These are phyloP conservation scores for Drosophila rufa DNA, from an alignment of 1,140 invertebrate species.

Conservation along the genomic window DNA sequence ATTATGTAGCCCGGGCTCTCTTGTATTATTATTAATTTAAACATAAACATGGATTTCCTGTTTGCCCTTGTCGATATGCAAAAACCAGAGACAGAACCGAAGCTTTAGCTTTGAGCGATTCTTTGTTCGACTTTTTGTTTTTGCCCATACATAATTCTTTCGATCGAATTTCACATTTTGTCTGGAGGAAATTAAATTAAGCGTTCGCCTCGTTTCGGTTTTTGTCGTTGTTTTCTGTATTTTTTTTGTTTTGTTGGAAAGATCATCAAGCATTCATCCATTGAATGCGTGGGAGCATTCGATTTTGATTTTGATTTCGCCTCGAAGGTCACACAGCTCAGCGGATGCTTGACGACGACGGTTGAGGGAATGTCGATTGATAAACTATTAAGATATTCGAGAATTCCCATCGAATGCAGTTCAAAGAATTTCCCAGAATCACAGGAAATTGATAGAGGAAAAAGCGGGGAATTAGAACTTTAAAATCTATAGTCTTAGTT, in stretches of 20 bases:
- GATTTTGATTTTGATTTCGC: slow-evolving; percentile 65
- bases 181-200: slow-evolving; percentile 81
- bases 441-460: neutral
- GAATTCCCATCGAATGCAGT: neutral
- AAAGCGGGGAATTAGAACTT: neutral
- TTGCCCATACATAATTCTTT: slow-evolving; percentile 63
- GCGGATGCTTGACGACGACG: neutral
- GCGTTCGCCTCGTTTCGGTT: slow-evolving; percentile 56
- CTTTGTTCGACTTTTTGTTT: slow-evolving; percentile 42
- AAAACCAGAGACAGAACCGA: slow-evolving; percentile 29
- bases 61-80: slow-evolving; percentile 78
- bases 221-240: slow-evolving; percentile 5
- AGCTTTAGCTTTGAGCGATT: slow-evolving; percentile 60
- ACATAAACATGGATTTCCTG: slow-evolving; percentile 84
- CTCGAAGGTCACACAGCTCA: slow-evolving; percentile 42
- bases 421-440: neutral
- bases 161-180: slow-evolving; percentile 77
- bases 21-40: slow-evolving; percentile 78
- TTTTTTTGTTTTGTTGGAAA: slow-evolving; percentile 4
- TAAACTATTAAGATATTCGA: neutral
- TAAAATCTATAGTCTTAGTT: no score
- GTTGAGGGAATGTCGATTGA: slow-evolving; percentile 18
- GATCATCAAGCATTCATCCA: slow-evolving; percentile 44
- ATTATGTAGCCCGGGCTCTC: slow-evolving; percentile 26
- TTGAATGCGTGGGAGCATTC: slow-evolving; percentile 78